Evolutionary conservation across 2,113 vertebrate genomes (phyloP), one percentile per base, ranked within the genome.

Genomic region (Hassar affinis): DNA sequence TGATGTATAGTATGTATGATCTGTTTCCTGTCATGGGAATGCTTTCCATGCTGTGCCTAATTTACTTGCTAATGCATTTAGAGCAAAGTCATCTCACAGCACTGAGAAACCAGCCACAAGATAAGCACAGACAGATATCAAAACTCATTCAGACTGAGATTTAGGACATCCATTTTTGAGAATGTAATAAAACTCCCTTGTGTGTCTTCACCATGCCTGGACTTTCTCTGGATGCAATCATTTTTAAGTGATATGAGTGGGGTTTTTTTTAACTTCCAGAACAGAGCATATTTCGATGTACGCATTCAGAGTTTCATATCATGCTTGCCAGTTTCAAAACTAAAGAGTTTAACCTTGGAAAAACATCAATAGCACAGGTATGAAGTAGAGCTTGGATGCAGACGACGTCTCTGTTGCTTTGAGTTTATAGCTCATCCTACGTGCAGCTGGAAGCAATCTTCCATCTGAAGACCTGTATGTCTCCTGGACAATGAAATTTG

Each of bases 31-130:
- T 51, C 80, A 75, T 33, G 38, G 42, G 51, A 52, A 56, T 47
- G 35, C 51, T 57, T 68, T 81, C 52, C 52, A 57, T 54, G 57
- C 66, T 27, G 15, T 68, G 68, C n/a, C 38, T 82, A 82, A 74
- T 82, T 71, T 47, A 82, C 80, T 71, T 52, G 80, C 80, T 74
- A 82, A 82, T 74, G 25, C 54, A 33, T 61, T 74, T 74, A 57
- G 18, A 72, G 66, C 51, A 10, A 51, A 15, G 27, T 18, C 49
- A 22, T 81, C 79, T 81, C 79, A 38, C 22, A 57, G 22, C 51
- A 22, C 38, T 57, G 51, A 54, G 33, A 81, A 22, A n/a, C 25
- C 64, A 71, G 66, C 51, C 51, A 45, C 27, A 10, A 45, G 52
- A 35, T 45, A 33, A n/a, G 18, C 52, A 47, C 38, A 59, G 68